These are phyloP conservation scores for Leptopilina boulardi DNA, from an alignment of 1,140 invertebrate species.

Conservation along the genomic window DNA sequence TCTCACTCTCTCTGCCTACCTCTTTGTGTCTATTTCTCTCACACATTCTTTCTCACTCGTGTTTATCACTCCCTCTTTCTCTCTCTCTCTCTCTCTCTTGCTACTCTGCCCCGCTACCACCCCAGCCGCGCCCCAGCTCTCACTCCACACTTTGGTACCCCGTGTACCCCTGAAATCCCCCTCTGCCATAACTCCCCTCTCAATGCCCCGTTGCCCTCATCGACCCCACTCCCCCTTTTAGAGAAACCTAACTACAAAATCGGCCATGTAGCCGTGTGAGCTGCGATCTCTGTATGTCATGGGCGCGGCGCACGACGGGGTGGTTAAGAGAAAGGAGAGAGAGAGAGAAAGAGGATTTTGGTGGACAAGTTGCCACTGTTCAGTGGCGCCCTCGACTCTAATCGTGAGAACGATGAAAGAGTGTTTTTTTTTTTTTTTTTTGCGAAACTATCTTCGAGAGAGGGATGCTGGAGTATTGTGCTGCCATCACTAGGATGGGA, in stretches of 20 bases:
- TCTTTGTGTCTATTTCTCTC: conserved; percentile 35
- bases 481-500: not conserved
- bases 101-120: conserved; percentile 37
- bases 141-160: conserved; percentile 17
- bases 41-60: conserved; percentile 31
- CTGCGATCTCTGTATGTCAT: conserved; percentile 46
- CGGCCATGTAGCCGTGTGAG: conserved; percentile 30
- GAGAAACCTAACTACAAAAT: conserved; percentile 25
- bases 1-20: conserved; percentile 48
- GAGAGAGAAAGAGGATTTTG: conserved; percentile 47
- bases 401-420: conserved; percentile 16
- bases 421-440: conserved; percentile 24
- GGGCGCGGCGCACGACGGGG: conserved; percentile 46
- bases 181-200: conserved; percentile 33
- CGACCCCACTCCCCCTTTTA: conserved; percentile 30
- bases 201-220: conserved; percentile 15
- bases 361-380: conserved; percentile 49
- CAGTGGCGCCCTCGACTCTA: conserved; percentile 67
- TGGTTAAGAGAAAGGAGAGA: conserved; percentile 19
- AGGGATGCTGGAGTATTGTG: conserved; percentile 22
- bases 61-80: conserved; percentile 31
- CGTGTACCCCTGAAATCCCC: conserved; percentile 36
- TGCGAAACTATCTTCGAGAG: conserved; percentile 12
- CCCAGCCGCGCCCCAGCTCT: conserved; percentile 47
- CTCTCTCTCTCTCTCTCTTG: conserved; percentile 38